Base-by-base conservation (phyloP, 2,797 vertebrate species). In the Xenopus petersii region DNA sequence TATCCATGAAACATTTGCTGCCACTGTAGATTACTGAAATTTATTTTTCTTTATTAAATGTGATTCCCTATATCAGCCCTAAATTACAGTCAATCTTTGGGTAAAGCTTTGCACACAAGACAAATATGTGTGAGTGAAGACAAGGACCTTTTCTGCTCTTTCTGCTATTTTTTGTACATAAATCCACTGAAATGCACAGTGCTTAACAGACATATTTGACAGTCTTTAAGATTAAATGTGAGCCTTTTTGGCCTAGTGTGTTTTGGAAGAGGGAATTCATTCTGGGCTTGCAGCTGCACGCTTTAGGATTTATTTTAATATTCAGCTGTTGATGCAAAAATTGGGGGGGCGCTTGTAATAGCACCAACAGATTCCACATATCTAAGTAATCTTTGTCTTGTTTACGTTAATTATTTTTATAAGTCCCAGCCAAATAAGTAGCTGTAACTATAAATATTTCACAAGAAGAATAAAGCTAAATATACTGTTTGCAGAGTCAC, bases 351-450 rank as follows among this genome's bases (percentile, higher is more conserved):
- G 81, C 75, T 82, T 16, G 33, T 82, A 56, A 75, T 69, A 76
- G 51, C 8, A 56, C 30, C 61, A 4, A 51, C 67, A 72, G 47
- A 66, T 67, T 64, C 55, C 59, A 77, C 78, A 76, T 81, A 84
- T 81, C 65, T 75, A 48, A 3, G 62, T 77, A 79, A n/a, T 79
- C 58, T 72, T 48, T 75, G 74, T 64, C 74, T 75, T 67, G 64
- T 72, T 77, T 77, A 67, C n/a, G 16, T 70, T 63, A 72, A n/a
- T 77, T 62, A 60, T 46, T 67, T 65, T 61, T 42, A 1, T 42
- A 42, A 42, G 8, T 9, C 8, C 5, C 5, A 42, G 8, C 4
- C 36, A 42, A 42, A 30, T 30, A 30, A 30, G 26, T 30, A 30
- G 5, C 36, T 42, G 5, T 42, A 42, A 6, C 36, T 42, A 42